A percentile compares a stretch with the other conserved stretches of the same genome.
Conservation (phyloP, 2,888 invertebrate species). For the Noctua janthina region DNA sequence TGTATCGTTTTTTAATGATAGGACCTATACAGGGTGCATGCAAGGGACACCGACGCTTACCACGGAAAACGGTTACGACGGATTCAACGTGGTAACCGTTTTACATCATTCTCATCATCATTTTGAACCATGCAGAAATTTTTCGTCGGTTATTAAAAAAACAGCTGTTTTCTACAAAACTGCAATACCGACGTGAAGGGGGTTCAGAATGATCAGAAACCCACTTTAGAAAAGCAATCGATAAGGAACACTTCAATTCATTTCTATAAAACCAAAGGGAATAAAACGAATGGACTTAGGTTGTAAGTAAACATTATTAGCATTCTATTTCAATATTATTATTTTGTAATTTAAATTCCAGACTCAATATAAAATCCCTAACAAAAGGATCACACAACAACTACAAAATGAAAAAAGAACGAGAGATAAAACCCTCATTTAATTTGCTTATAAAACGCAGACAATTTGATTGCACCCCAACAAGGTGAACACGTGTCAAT, state of each 20-base stretch:
- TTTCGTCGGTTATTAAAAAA: too few species aligned
- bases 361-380: not conserved
- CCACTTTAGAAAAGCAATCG: not conserved
- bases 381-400: constrained; percentile 29
- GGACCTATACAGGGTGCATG: not conserved
- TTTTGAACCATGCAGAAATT: too few species aligned
- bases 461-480: constrained; percentile 69
- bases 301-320: not conserved
- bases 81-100: too few species aligned
- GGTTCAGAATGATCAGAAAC: not conserved
- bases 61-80: too few species aligned
- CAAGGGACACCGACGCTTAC: too few species aligned
- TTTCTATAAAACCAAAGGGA: not conserved
- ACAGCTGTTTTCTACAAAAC: too few species aligned
- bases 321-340: not conserved
- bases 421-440: constrained; percentile 54
- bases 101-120: too few species aligned
- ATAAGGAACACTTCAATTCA: not conserved
- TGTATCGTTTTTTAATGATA: not conserved
- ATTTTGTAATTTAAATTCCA: constrained; percentile 20
- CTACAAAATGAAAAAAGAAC: constrained; percentile 49
- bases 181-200: too few species aligned
- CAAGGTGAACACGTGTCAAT: constrained; percentile 81
- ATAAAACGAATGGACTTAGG: not conserved
- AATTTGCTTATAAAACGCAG: constrained; percentile 69